These are phyloP conservation scores for Drosophila ustulata DNA, from an alignment of 2,888 invertebrate species.

Conservation along the genomic window DNA sequence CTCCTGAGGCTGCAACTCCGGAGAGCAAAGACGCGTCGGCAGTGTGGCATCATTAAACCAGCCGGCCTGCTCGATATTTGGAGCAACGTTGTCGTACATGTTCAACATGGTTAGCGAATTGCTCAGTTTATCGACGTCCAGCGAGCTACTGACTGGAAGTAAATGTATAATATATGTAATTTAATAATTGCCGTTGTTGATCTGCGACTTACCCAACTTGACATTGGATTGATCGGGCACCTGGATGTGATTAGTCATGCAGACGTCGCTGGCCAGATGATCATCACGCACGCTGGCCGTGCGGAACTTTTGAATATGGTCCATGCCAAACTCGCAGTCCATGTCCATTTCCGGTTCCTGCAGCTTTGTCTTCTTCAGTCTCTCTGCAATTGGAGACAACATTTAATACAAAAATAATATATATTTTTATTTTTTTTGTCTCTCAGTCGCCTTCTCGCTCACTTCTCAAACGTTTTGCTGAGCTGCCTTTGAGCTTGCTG, in stretches of 20 bases:
- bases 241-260: not conserved
- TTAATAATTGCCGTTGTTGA: too few relatives aligned
- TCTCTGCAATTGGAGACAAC: conserved; percentile 17
- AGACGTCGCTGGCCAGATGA: not conserved
- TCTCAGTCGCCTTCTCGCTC: not conserved
- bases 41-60: not conserved
- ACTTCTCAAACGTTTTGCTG: not conserved
- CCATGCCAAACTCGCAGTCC: conserved; percentile 60
- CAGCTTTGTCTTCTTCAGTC: not conserved
- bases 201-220: too few relatives aligned
- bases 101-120: not conserved
- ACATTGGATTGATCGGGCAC: too few relatives aligned
- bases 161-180: too few relatives aligned
- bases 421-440: not conserved
- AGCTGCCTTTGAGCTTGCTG: not conserved
- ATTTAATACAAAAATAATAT: too few relatives aligned
- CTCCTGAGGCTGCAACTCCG: not conserved
- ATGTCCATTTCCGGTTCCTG: conserved; percentile 38
- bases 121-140: not conserved
- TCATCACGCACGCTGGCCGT: conserved; percentile 26
- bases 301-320: conserved; percentile 49
- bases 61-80: not conserved
- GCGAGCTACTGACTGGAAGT: not conserved
- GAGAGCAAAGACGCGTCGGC: conserved; percentile 2
- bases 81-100: not conserved